Conservation (phyloP, 2,113 vertebrate species). For the Dendrocopos noguchii region DNA sequence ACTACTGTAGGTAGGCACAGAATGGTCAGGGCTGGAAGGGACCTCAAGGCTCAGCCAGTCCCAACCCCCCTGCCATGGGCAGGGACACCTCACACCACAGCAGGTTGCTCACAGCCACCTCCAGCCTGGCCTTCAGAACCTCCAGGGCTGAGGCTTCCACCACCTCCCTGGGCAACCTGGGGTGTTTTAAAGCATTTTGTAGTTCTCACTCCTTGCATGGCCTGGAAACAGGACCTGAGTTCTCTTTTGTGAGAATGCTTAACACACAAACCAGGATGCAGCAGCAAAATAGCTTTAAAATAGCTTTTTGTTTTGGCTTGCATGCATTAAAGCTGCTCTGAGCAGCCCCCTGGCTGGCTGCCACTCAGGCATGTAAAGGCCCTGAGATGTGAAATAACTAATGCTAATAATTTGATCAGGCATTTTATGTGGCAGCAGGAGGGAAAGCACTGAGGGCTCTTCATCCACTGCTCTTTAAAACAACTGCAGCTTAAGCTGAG, state of each 20-base stretch:
- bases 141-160: too few species aligned
- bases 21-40: too few species aligned
- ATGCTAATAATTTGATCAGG: conserved; percentile 53
- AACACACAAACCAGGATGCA: neutral
- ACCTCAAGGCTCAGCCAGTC: too few species aligned
- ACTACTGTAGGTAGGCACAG: too few species aligned
- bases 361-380: conserved; percentile 48
- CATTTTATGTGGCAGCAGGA: conserved; percentile 32
- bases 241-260: neutral
- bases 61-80: too few species aligned
- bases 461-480: conserved; percentile 16
- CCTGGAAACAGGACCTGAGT: neutral
- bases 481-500: neutral
- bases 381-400: conserved; percentile 50
- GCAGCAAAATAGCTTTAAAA: neutral
- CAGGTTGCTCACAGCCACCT: too few species aligned
- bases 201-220: neutral
- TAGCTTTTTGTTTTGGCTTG: neutral
- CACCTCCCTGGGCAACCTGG: too few species aligned
- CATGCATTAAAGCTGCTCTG: neutral
- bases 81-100: too few species aligned
- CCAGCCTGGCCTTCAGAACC: too few species aligned
- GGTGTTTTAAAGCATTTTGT: neutral
- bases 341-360: conserved; percentile 7
- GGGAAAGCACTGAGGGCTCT: conserved; percentile 41